These are phyloP conservation scores for Pentalonia nigronervosa DNA, from an alignment of 1,140 invertebrate species.

Conservation along the genomic window DNA sequence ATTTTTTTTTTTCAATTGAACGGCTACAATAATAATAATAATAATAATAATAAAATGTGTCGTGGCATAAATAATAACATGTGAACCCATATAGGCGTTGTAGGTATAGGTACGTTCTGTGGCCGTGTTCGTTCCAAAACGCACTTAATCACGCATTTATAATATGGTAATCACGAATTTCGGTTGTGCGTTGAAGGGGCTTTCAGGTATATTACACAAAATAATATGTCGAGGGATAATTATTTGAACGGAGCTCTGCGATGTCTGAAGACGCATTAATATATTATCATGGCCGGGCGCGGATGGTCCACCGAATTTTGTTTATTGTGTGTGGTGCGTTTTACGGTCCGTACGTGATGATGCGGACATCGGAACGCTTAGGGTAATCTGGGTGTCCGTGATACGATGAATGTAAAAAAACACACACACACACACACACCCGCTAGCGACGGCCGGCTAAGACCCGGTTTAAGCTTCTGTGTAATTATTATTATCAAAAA, in stretches of 20 bases:
- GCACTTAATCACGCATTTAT: conserved; percentile 47
- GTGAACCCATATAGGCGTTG: not conserved
- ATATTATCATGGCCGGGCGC: not conserved
- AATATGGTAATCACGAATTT: conserved; percentile 48
- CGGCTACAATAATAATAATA: not conserved
- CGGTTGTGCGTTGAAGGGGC: not conserved
- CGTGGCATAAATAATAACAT: not conserved
- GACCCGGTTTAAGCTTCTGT: conserved; percentile 11
- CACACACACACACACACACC: not conserved
- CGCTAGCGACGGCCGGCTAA: not conserved
- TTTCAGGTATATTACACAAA: conserved; percentile 26
- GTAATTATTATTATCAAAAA: conserved; percentile 37
- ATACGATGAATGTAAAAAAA: conserved; percentile 53
- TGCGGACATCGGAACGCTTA: conserved; percentile 41
- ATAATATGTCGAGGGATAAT: not conserved
- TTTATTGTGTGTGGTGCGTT: conserved; percentile 54
- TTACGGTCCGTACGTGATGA: conserved; percentile 54
- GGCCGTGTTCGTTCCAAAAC: not conserved
- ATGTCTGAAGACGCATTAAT: conserved; percentile 44
- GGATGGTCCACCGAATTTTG: conserved; percentile 48
- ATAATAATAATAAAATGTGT: not conserved
- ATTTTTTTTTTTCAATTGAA: not conserved
- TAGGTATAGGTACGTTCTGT: too few relatives aligned
- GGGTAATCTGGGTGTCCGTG: conserved; percentile 56
- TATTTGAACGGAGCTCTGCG: not conserved